A percentile compares a stretch with the other conserved stretches of the same genome.
Evolutionary conservation across 2,888 invertebrate species (phyloP).

Genomic region (Chirona hameri): DNA sequence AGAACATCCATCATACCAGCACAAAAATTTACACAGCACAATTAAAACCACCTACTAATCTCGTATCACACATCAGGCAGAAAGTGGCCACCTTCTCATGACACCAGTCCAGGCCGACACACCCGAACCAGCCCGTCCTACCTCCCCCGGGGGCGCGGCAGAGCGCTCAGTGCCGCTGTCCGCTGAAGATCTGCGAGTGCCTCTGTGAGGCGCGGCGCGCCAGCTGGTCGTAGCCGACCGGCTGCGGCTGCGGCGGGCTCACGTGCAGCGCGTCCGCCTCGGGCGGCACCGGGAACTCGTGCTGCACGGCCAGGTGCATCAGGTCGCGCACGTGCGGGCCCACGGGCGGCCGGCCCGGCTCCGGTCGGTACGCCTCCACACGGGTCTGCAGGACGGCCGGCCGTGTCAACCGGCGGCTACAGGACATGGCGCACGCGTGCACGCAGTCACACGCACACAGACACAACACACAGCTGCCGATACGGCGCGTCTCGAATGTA

Average conservation of each 20-base stretch:
- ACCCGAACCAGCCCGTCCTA: neutral
- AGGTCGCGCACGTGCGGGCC: constrained; percentile 6
- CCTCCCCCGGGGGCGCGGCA: no score
- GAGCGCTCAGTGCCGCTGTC: neutral
- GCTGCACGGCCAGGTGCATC: constrained; percentile 26
- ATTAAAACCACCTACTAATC: no score
- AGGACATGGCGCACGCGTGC: neutral
- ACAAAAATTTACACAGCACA: no score
- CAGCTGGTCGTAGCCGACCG: neutral
- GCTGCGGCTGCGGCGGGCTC: neutral
- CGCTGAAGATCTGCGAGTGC: neutral
- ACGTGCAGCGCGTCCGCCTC: neutral
- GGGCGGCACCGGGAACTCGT: constrained; percentile 22
- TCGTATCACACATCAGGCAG: no score
- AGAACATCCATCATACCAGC: no score
- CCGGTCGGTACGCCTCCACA: constrained; percentile 24
- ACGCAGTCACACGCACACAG: no score
- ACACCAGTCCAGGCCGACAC: neutral
- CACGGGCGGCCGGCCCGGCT: neutral
- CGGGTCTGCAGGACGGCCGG: neutral
- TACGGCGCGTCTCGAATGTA: no score
- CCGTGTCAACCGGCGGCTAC: neutral
- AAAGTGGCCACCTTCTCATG: no score
- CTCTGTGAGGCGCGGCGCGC: neutral
- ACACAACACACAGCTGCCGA: no score